Percentiles rank a stretch among this genome's conserved stretches.
phyloP scores from a whole-genome alignment of 2,888 invertebrate genomes.

The Escarpia spicata region DNA sequence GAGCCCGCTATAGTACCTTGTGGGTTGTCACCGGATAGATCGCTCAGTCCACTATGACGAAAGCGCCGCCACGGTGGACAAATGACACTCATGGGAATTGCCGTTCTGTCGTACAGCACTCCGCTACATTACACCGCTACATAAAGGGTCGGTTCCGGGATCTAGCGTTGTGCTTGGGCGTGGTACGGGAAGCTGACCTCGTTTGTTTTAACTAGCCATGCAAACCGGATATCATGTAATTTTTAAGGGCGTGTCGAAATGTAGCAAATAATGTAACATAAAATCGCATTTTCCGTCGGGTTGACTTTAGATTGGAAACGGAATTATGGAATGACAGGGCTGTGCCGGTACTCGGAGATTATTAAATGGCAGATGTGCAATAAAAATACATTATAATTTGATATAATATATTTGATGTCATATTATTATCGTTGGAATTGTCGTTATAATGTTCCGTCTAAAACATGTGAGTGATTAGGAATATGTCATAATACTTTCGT shows the following conservation, averaged over 20 bases:
- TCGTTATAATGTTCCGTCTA: not conserved
- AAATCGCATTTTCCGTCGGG: not conserved
- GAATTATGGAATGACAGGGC: not conserved
- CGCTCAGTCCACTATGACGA: not conserved
- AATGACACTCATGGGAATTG: conserved; percentile 13
- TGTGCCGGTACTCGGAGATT: not conserved
- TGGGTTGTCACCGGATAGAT: not conserved
- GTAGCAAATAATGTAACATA: not conserved
- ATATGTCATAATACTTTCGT: no score
- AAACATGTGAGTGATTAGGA: no score
- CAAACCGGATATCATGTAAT: not conserved
- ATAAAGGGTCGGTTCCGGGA: not conserved
- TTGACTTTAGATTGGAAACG: not conserved
- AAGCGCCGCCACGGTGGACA: not conserved
- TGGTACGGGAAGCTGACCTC: not conserved
- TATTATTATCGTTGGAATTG: no score
- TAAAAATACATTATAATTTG: not conserved
- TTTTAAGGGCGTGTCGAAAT: not conserved
- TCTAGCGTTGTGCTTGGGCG: not conserved
- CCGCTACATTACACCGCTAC: not conserved
- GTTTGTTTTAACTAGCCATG: not conserved
- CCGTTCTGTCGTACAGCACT: not conserved
- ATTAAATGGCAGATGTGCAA: not conserved
- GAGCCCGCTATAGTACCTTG: not conserved
- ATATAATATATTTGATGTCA: not conserved